These are phyloP conservation scores for Acanthacorydalis orientalis DNA, from an alignment of 2,888 invertebrate genomes.

Conservation along the genomic window DNA sequence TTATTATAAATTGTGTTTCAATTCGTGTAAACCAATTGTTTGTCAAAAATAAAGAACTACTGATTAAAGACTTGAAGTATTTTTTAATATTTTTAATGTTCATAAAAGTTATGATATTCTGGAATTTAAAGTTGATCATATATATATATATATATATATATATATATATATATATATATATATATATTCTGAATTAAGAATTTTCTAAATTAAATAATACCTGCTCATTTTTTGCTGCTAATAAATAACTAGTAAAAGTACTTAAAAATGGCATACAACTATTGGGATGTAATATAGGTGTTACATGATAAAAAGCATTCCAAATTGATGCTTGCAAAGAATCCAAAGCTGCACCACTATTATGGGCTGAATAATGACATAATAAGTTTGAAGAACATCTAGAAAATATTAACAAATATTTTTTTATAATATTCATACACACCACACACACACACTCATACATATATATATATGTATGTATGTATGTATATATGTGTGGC, in stretches of 20 bases:
- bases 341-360: constrained; percentile 26
- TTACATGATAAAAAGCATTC: constrained; percentile 27
- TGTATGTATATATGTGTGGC: neutral
- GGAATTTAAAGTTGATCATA: constrained; percentile 10
- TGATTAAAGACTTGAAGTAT: constrained; percentile 28
- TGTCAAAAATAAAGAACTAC: constrained; percentile 23
- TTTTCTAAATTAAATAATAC: constrained; percentile 12
- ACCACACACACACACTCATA: too few species aligned
- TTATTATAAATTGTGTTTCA: constrained; percentile 38
- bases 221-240: constrained; percentile 12
- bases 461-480: too few species aligned
- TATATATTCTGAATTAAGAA: too few species aligned
- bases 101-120: constrained; percentile 26
- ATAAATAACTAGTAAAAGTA: constrained; percentile 18
- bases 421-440: too few species aligned
- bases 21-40: constrained; percentile 46
- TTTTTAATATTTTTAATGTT: constrained; percentile 19
- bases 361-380: constrained; percentile 22
- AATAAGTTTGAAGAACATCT: constrained; percentile 31
- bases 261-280: constrained; percentile 30
- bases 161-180: too few species aligned
- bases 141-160: too few species aligned
- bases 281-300: constrained; percentile 26
- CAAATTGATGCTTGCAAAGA: constrained; percentile 28
- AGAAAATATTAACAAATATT: neutral